These are phyloP conservation scores for Chauna torquata DNA, from an alignment of 2,113 vertebrate genomes.

Conservation along the genomic window DNA sequence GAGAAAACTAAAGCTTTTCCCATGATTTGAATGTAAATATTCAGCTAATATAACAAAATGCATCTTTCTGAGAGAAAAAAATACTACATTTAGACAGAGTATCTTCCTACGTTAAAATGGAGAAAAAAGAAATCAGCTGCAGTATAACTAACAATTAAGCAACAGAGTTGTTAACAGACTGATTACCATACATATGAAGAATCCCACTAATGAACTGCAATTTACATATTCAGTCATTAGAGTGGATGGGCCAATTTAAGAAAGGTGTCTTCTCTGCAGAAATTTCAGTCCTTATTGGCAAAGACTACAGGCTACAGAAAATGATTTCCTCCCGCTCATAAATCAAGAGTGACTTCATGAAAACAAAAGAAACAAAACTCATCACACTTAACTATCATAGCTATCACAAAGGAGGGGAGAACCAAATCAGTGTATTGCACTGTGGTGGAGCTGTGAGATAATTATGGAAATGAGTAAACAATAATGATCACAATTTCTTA, in stretches of 20 bases:
- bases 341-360: constrained; percentile 9
- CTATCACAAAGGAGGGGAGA: background rate
- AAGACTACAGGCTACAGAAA: background rate
- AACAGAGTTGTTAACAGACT: constrained; percentile 76
- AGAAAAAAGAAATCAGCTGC: constrained; percentile 71
- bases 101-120: background rate
- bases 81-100: background rate
- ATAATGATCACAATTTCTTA: background rate
- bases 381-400: background rate
- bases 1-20: background rate
- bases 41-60: background rate
- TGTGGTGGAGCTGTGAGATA: background rate
- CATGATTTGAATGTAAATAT: background rate
- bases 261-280: constrained; percentile 39
- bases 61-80: background rate
- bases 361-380: background rate
- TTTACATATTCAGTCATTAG: constrained; percentile 80
- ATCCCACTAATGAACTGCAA: constrained; percentile 78
- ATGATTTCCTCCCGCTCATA: background rate
- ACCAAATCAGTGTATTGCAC: background rate
- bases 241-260: constrained; percentile 71
- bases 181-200: constrained; percentile 81
- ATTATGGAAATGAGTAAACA: constrained; percentile 34
- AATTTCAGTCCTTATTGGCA: constrained; percentile 11
- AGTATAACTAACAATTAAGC: constrained; percentile 75